These are phyloP conservation scores for Nothocercus nigrocapillus DNA, from an alignment of 2,113 vertebrate genomes.

Conservation along the genomic window DNA sequence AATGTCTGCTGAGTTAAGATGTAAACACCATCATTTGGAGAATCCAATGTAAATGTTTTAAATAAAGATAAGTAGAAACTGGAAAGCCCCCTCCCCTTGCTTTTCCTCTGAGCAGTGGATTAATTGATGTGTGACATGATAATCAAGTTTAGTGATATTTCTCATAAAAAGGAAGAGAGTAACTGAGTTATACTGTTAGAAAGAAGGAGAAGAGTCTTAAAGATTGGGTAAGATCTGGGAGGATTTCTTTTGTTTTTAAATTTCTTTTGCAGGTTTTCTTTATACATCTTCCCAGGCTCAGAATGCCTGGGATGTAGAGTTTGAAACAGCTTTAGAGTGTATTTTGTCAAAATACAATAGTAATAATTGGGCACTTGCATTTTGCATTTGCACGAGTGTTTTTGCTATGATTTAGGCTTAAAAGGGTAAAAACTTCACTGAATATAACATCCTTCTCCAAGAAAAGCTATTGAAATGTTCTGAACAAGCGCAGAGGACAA, in stretches of 20 bases:
- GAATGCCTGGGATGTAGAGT: background rate
- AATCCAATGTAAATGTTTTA: background rate
- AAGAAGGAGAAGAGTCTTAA: background rate
- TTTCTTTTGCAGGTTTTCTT: background rate
- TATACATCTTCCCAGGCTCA: background rate
- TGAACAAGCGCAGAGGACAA: background rate
- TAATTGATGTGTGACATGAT: background rate
- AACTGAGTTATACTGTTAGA: background rate
- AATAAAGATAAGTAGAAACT: background rate
- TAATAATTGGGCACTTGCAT: background rate
- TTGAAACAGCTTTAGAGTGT: background rate
- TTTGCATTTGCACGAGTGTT: background rate
- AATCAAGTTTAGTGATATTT: background rate
- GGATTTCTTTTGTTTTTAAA: background rate
- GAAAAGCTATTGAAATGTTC: fast-evolving
- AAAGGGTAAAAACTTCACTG: background rate
- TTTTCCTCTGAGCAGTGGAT: background rate
- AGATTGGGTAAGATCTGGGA: background rate
- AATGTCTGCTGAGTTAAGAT: background rate
- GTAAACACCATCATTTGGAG: background rate
- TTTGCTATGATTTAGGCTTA: background rate
- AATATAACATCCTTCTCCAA: background rate
- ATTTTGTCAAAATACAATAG: background rate
- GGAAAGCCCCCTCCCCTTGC: background rate
- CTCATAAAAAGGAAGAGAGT: background rate